Percentiles rank a stretch among this genome's conserved stretches.
phyloP scores from a whole-genome alignment of 2,113 vertebrate genomes.

The Lathamus discolor region DNA sequence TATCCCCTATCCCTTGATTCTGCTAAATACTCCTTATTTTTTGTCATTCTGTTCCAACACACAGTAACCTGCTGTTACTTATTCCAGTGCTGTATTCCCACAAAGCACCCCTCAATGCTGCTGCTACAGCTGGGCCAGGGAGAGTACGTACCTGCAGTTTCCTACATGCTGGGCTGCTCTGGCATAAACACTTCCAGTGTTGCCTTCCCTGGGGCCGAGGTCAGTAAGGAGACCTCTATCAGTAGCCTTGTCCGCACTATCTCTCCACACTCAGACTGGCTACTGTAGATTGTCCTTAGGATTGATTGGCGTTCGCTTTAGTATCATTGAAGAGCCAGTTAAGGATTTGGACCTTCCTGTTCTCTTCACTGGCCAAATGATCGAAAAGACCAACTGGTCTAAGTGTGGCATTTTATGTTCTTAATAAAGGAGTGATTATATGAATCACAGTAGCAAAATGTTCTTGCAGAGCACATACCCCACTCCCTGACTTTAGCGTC shows the following conservation, averaged over 20 bases:
- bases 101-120: not conserved
- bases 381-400: not conserved
- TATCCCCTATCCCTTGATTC: not conserved
- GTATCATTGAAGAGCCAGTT: not conserved
- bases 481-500: not conserved
- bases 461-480: not conserved
- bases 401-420: not conserved
- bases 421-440: constrained; percentile 22
- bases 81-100: not conserved
- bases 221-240: not conserved
- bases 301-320: not conserved
- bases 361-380: not conserved
- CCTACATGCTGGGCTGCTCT: not conserved
- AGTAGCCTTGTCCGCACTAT: not conserved
- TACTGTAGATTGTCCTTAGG: not conserved
- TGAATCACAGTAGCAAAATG: constrained; percentile 53
- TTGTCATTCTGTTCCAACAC: not conserved
- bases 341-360: not conserved
- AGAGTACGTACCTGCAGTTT: not conserved
- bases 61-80: not conserved
- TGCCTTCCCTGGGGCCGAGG: not conserved
- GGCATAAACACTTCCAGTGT: not conserved
- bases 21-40: not conserved
- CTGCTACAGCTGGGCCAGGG: not conserved
- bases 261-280: not conserved